Evolutionary conservation across 2,888 invertebrate genomes (phyloP).

Genomic region (Deladenus siricidicola): DNA sequence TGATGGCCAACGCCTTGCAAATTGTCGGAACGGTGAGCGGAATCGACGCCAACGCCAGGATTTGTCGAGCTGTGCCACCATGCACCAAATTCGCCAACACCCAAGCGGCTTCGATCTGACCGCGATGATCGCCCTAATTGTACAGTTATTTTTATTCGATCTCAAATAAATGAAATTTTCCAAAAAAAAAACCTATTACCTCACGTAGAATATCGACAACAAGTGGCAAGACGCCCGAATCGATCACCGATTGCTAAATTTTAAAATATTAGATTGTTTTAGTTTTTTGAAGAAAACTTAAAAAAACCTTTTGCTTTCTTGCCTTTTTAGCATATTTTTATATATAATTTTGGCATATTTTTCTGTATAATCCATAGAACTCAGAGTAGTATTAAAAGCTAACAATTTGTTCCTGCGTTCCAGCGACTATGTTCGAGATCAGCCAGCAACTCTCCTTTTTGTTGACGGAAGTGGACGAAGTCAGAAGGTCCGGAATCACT

Average conservation of each 20-base stretch:
- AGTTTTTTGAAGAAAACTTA: too few species aligned
- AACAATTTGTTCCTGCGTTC: constrained; percentile 59
- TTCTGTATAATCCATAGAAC: not conserved
- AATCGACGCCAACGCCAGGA: constrained; percentile 31
- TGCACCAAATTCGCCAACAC: constrained; percentile 78
- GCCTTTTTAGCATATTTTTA: too few species aligned
- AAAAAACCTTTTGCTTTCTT: too few species aligned
- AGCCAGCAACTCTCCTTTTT: constrained; percentile 76
- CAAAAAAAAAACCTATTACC: too few species aligned
- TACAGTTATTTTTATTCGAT: too few species aligned
- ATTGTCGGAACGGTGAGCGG: constrained; percentile 29
- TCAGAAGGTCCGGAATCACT: constrained; percentile 56
- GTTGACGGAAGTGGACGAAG: constrained; percentile 56
- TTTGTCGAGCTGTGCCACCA: constrained; percentile 32
- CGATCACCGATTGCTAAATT: constrained; percentile 63
- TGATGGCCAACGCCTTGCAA: constrained; percentile 29
- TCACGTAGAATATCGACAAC: constrained; percentile 64
- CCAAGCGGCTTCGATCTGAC: constrained; percentile 87
- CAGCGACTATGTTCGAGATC: constrained; percentile 84
- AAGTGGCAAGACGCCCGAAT: constrained; percentile 65
- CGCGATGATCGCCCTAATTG: constrained; percentile 67
- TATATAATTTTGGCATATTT: too few species aligned
- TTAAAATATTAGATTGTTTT: too few species aligned
- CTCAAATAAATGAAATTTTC: too few species aligned
- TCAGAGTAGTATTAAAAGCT: too few species aligned